Percentiles rank a stretch among this genome's conserved stretches.
These are phyloP conservation scores for Pachyramphus minor DNA, from an alignment of 2,113 vertebrate species.

Conservation along the genomic window DNA sequence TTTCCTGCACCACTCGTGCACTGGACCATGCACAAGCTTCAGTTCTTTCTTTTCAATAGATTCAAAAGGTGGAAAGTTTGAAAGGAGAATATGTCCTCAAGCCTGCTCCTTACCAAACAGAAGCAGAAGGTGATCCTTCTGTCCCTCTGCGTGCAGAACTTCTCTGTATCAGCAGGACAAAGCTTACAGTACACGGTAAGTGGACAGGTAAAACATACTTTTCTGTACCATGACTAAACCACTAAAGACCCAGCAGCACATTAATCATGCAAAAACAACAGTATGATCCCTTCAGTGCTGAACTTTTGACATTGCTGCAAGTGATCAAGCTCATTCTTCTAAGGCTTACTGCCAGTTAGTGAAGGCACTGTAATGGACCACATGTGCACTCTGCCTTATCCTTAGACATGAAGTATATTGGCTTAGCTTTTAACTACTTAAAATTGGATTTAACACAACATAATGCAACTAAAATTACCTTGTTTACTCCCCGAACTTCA, in stretches of 20 bases:
- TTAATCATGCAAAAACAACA: neutral
- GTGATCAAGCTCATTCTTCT: neutral
- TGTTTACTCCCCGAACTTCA: neutral
- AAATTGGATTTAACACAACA: neutral
- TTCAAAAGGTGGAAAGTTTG: neutral
- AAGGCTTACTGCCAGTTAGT: neutral
- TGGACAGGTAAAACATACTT: neutral
- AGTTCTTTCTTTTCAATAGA: neutral
- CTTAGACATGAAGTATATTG: neutral
- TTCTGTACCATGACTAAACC: neutral
- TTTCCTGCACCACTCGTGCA: neutral
- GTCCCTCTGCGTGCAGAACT: neutral
- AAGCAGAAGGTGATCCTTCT: neutral
- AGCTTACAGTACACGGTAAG: neutral
- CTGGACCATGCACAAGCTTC: neutral
- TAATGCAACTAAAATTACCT: neutral
- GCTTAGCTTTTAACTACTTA: neutral
- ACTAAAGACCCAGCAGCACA: neutral
- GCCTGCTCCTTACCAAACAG: neutral
- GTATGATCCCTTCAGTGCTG: neutral
- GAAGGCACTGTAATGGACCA: neutral
- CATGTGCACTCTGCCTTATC: neutral
- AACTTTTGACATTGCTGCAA: neutral
- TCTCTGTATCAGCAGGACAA: neutral
- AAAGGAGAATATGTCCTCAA: neutral